Percentiles rank a stretch among this genome's conserved stretches.
Evolutionary conservation across 2,888 invertebrate genomes (phyloP).

Genomic region (Rhogogaster chlorosoma): DNA sequence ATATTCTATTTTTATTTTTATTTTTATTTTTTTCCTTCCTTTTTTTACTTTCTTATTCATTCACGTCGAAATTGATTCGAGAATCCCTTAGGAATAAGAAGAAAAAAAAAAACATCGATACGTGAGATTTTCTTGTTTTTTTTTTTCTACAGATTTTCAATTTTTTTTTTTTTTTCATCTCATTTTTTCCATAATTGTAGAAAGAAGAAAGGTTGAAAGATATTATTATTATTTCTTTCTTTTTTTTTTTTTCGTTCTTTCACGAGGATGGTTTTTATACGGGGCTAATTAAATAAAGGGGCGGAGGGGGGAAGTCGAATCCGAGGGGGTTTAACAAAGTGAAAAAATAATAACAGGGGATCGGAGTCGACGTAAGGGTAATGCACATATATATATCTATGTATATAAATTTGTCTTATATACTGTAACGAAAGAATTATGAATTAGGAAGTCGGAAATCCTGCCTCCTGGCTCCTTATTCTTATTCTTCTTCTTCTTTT

Average conservation of each 20-base stretch:
- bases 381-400: background rate
- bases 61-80: slow-evolving; percentile 73
- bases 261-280: background rate
- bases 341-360: slow-evolving; percentile 11
- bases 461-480: too few relatives aligned
- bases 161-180: background rate
- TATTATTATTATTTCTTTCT: too few relatives aligned
- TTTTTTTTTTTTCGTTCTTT: background rate
- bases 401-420: background rate
- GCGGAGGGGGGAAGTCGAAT: background rate
- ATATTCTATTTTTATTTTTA: background rate
- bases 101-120: background rate
- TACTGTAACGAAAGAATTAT: slow-evolving; percentile 30
- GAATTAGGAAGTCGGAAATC: slow-evolving; percentile 11
- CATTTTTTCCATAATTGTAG: too few relatives aligned
- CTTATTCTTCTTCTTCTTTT: background rate
- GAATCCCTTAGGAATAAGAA: slow-evolving; percentile 58
- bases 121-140: slow-evolving; percentile 55
- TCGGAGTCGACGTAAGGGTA: background rate
- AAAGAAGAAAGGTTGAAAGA: too few relatives aligned
- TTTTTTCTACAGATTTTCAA: slow-evolving; percentile 52
- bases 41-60: background rate
- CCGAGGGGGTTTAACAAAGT: slow-evolving; percentile 17
- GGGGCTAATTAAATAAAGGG: background rate
- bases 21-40: background rate